phyloP scores from a whole-genome alignment of 2,888 invertebrate genomes.

The Branchipolynoe longqiensis region DNA sequence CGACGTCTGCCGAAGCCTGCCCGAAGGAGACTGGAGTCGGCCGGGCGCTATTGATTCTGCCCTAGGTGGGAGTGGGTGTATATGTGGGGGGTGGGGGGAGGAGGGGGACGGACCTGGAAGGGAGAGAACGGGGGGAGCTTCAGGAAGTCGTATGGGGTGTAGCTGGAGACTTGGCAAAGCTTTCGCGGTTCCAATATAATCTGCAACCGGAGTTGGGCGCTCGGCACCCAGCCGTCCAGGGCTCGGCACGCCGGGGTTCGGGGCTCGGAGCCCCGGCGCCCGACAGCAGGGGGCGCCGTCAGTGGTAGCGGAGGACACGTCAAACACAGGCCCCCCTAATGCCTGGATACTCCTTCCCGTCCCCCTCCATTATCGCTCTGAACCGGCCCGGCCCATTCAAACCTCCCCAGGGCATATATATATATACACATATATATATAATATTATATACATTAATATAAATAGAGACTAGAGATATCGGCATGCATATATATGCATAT shows the following conservation, averaged over 20 bases:
- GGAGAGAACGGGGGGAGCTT: no score
- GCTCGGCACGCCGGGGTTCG: no score
- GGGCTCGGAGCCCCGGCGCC: neutral
- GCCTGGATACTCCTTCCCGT: neutral
- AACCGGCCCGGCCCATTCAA: neutral
- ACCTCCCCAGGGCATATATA: no score
- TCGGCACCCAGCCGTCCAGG: no score
- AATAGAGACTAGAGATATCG: no score
- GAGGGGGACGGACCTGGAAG: no score
- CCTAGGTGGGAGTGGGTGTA: neutral
- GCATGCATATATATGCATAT: no score
- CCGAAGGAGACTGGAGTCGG: neutral
- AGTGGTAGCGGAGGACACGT: slow-evolving; percentile 2
- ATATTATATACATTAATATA: no score
- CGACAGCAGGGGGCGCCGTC: neutral
- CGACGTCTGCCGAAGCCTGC: neutral
- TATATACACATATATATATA: no score
- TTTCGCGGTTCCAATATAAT: slow-evolving; percentile 2
- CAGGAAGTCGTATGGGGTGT: no score
- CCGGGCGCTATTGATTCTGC: slow-evolving; percentile 12
- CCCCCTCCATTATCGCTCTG: neutral
- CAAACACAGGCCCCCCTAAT: neutral
- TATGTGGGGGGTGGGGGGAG: no score
- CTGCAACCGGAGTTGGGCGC: neutral
- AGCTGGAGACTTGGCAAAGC: slow-evolving; percentile 14